Percentiles rank a stretch among this genome's conserved stretches.
Conservation (phyloP, 1,140 invertebrate species). For the Tribolium madens region DNA sequence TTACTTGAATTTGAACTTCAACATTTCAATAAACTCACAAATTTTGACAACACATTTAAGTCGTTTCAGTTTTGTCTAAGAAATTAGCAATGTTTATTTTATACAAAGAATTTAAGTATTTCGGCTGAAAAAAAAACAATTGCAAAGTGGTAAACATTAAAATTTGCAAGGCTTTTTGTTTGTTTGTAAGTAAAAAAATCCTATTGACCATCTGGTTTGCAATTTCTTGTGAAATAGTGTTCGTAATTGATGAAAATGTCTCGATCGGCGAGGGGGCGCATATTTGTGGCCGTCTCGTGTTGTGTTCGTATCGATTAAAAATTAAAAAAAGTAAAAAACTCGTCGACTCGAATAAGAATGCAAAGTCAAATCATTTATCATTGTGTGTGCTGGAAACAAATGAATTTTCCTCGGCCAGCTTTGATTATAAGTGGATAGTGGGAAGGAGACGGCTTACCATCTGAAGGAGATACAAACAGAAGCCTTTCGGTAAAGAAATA, state of each 20-base stretch:
- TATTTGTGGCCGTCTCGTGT: neutral
- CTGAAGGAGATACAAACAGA: conserved; percentile 36
- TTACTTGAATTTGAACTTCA: no score
- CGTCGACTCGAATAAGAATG: conserved; percentile 22
- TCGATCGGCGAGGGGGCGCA: neutral
- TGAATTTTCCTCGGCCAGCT: conserved; percentile 57
- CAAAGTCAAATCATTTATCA: conserved; percentile 58
- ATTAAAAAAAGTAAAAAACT: conserved; percentile 41
- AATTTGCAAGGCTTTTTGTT: no score
- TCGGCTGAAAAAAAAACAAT: no score
- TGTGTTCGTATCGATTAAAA: conserved; percentile 47
- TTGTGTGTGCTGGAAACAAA: conserved; percentile 59
- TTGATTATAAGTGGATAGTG: conserved; percentile 57
- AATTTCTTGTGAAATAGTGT: no score
- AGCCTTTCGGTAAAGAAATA: conserved; percentile 46
- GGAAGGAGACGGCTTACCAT: conserved; percentile 22
- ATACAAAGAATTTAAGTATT: no score
- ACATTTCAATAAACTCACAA: no score
- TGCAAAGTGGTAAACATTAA: no score
- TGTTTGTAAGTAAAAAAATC: no score
- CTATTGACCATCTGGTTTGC: no score
- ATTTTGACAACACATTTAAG: no score
- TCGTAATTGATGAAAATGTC: neutral
- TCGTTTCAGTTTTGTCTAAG: no score
- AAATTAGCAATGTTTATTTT: no score